Percentiles rank a stretch among this genome's conserved stretches.
Conservation (phyloP, 1,140 invertebrate genomes). For the Megathymus violae region DNA sequence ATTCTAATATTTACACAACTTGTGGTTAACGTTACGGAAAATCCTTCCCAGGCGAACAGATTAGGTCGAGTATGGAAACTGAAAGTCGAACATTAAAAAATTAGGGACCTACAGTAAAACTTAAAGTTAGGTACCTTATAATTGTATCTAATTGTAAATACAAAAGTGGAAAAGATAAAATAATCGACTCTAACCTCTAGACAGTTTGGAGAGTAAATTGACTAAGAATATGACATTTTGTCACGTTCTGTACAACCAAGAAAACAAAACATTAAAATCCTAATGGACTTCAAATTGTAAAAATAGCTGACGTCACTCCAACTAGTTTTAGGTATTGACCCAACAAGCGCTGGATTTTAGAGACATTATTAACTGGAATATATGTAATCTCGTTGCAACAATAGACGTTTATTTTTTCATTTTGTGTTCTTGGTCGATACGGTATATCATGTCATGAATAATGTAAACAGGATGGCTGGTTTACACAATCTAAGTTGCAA, state of each 20-base stretch:
- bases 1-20: conserved; percentile 75
- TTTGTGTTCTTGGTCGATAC: conserved; percentile 18
- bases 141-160: conserved; percentile 32
- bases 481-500: background rate
- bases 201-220: conserved; percentile 74
- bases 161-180: conserved; percentile 39
- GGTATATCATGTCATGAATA: conserved; percentile 10
- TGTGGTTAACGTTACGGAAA: conserved; percentile 52
- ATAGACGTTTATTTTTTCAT: background rate
- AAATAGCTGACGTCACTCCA: too few species aligned
- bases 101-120: conserved; percentile 29
- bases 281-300: too few species aligned
- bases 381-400: too few species aligned
- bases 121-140: conserved; percentile 26
- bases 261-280: conserved; percentile 20
- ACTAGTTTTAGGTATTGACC: too few species aligned
- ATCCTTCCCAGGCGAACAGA: conserved; percentile 20
- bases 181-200: conserved; percentile 57
- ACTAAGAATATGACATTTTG: conserved; percentile 69
- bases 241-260: conserved; percentile 21
- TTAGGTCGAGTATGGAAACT: conserved; percentile 33
- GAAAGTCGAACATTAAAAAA: conserved; percentile 41
- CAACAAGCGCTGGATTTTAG: too few species aligned
- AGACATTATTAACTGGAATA: too few species aligned
- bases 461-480: conserved; percentile 7